A percentile compares a stretch with the other conserved stretches of the same genome.
Evolutionary conservation across 2,113 vertebrate species (phyloP).

Genomic region (Hepsetus odoe): DNA sequence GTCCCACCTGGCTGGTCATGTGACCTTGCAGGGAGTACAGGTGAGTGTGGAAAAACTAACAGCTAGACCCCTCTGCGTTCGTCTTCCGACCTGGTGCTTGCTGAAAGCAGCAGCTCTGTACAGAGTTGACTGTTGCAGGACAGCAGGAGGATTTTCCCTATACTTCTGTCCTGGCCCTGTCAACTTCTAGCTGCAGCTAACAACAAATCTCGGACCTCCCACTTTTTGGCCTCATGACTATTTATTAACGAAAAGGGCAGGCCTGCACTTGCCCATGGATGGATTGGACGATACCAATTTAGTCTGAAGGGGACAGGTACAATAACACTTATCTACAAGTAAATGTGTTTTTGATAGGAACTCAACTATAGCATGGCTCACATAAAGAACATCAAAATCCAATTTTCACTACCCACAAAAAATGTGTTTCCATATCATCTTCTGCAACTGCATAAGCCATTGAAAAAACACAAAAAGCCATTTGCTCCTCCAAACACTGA

Average conservation of each 20-base stretch:
- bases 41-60: slow-evolving; percentile 21
- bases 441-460: neutral
- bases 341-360: slow-evolving; percentile 5
- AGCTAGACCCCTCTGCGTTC: slow-evolving; percentile 7
- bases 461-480: neutral
- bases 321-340: slow-evolving; percentile 20
- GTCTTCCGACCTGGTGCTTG: neutral
- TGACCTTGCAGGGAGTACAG: slow-evolving; percentile 53
- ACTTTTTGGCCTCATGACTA: slow-evolving; percentile 84
- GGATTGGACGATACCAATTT: slow-evolving; percentile 81
- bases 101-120: slow-evolving; percentile 1
- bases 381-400: neutral
- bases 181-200: slow-evolving; percentile 84
- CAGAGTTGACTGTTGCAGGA: slow-evolving; percentile 14
- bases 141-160: slow-evolving; percentile 35
- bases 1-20: slow-evolving; percentile 74
- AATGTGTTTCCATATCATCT: neutral
- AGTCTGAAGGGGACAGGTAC: slow-evolving; percentile 57
- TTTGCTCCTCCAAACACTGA: neutral
- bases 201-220: slow-evolving; percentile 85
- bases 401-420: neutral
- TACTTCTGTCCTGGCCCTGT: slow-evolving; percentile 77
- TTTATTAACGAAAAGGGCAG: slow-evolving; percentile 86
- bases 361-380: neutral
- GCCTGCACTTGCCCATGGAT: slow-evolving; percentile 85